Conservation (phyloP, 2,888 invertebrate species). For the Pseudolycoriella hygida region DNA sequence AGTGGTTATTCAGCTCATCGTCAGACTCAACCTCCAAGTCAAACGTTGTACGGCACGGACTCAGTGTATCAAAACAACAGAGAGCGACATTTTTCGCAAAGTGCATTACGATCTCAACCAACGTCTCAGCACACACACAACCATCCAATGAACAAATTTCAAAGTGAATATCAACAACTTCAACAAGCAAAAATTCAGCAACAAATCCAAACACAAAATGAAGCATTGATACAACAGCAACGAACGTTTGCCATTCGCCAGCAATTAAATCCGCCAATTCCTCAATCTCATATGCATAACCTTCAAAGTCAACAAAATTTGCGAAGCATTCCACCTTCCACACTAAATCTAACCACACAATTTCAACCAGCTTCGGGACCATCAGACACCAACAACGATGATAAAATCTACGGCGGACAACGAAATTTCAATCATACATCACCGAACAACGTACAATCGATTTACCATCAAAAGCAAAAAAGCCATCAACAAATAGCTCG, state of each 20-base stretch:
- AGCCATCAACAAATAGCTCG: constrained; percentile 8
- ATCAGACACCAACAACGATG: constrained; percentile 10
- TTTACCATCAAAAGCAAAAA: constrained; percentile 12
- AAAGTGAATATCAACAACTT: constrained; percentile 42
- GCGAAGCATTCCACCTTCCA: constrained; percentile 21
- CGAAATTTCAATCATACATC: constrained; percentile 8
- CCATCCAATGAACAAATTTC: constrained; percentile 25
- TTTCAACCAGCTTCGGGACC: constrained; percentile 27
- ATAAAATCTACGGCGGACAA: constrained; percentile 8
- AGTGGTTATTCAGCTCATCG: neutral
- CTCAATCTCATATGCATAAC: constrained; percentile 14
- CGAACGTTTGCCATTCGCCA: constrained; percentile 45
- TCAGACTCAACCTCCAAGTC: constrained; percentile 5
- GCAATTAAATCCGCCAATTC: constrained; percentile 36
- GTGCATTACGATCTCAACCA: neutral
- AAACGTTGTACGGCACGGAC: neutral
- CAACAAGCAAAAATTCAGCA: constrained; percentile 46
- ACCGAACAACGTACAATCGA: constrained; percentile 15
- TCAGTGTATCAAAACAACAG: neutral
- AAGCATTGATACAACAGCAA: constrained; percentile 43
- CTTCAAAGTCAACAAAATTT: constrained; percentile 12
- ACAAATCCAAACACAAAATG: constrained; percentile 43
- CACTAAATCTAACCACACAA: constrained; percentile 24
- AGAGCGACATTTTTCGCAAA: neutral
- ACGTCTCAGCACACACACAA: constrained; percentile 10